Evolutionary conservation across 2,888 invertebrate genomes (phyloP).

Genomic region (Drosophila tanythrix): DNA sequence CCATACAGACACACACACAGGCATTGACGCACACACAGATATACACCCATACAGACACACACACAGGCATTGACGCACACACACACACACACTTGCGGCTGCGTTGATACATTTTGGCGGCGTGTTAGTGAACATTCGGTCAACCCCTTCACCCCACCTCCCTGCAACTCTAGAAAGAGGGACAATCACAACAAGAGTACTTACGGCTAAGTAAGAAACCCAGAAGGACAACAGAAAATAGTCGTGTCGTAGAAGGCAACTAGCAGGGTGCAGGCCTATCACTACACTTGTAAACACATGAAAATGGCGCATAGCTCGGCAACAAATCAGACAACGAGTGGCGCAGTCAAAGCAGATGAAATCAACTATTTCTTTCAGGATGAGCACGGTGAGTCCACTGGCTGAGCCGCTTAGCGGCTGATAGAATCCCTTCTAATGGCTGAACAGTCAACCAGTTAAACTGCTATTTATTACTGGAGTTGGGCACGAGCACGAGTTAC

Average conservation of each 20-base stretch:
- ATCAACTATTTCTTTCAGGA: conserved; percentile 84
- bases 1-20: conserved; percentile 34
- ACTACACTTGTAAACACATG: conserved; percentile 50
- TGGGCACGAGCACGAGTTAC: not conserved
- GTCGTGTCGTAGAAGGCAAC: conserved; percentile 16
- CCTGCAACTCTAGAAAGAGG: not conserved
- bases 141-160: conserved; percentile 2
- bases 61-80: conserved; percentile 19
- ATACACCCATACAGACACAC: conserved; percentile 33
- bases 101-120: conserved; percentile 52
- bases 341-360: conserved; percentile 81
- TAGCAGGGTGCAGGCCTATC: conserved; percentile 55
- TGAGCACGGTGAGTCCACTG: conserved; percentile 83
- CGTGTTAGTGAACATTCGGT: conserved; percentile 36
- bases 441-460: conserved; percentile 17
- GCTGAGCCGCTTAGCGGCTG: not conserved
- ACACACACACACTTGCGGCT: conserved; percentile 38
- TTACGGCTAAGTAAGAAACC: not conserved
- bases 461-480: not conserved
- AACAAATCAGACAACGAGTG: conserved; percentile 62
- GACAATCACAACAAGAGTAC: conserved; percentile 21
- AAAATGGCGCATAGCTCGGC: conserved; percentile 81
- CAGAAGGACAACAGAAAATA: conserved; percentile 9
- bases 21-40: conserved; percentile 30
- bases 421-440: conserved; percentile 2